Conservation (phyloP, 2,888 invertebrate species). For the Nymphalis urticae region DNA sequence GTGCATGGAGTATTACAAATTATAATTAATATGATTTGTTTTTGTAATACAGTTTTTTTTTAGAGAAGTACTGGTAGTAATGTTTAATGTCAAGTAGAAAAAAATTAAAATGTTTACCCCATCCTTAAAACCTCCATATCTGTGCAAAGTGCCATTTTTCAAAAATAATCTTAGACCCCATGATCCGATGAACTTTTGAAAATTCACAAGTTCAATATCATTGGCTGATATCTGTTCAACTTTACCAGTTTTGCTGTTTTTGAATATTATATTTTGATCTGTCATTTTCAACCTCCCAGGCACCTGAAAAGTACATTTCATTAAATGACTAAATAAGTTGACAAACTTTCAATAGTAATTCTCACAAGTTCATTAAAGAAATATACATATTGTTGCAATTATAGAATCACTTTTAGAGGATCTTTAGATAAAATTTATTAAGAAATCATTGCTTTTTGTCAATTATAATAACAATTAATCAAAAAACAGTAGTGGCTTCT, state of each 20-base stretch:
- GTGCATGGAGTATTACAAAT: too few relatives aligned
- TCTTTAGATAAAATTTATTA: too few relatives aligned
- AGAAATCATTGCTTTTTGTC: too few relatives aligned
- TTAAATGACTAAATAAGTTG: background rate
- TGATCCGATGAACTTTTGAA: constrained; percentile 94
- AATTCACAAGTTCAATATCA: constrained; percentile 95
- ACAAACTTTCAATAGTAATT: background rate
- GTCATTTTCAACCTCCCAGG: constrained; percentile 95
- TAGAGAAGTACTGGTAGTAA: too few relatives aligned
- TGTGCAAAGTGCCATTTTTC: constrained; percentile 93
- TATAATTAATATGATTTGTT: too few relatives aligned
- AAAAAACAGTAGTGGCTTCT: too few relatives aligned
- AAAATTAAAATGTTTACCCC: constrained; percentile 74
- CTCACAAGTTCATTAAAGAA: background rate
- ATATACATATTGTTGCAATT: too few relatives aligned
- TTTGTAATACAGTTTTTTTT: too few relatives aligned
- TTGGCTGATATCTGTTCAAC: constrained; percentile 92
- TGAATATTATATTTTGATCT: constrained; percentile 94
- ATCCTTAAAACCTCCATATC: constrained; percentile 97
- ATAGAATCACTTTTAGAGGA: too few relatives aligned
- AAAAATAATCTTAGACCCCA: constrained; percentile 95
- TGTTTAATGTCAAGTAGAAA: too few relatives aligned
- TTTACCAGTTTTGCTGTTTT: constrained; percentile 97
- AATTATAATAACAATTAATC: too few relatives aligned
- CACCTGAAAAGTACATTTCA: constrained; percentile 81